phyloP scores from a whole-genome alignment of 2,797 vertebrate species.

The Melanotaenia boesemani region DNA sequence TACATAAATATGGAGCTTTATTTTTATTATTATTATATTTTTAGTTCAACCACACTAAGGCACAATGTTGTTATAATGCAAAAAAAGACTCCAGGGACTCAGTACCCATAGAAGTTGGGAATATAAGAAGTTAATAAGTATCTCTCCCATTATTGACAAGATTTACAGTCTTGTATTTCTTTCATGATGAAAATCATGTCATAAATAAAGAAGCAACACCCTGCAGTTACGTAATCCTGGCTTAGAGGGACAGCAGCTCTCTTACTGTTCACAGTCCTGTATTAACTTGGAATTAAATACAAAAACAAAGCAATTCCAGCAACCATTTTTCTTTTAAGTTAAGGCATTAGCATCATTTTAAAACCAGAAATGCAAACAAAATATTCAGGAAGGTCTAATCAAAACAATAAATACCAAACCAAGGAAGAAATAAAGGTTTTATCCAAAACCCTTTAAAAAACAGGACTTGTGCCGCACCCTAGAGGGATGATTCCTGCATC shows the following conservation, averaged over 20 bases:
- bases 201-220: conserved; percentile 23
- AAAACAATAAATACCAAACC: conserved; percentile 59
- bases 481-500: conserved; percentile 9
- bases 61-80: conserved; percentile 18
- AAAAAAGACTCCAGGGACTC: neutral
- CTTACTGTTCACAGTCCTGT: neutral
- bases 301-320: neutral
- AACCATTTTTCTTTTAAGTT: conserved; percentile 1
- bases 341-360: conserved; percentile 27
- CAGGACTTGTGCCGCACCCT: conserved; percentile 19
- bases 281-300: neutral
- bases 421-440: conserved; percentile 4
- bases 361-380: conserved; percentile 19
- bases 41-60: conserved; percentile 34
- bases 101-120: conserved; percentile 7
- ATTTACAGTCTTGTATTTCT: neutral
- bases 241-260: neutral
- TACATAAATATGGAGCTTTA: neutral
- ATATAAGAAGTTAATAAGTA: neutral
- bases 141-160: neutral
- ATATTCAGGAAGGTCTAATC: conserved; percentile 26
- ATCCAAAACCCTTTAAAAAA: conserved; percentile 15
- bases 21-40: neutral
- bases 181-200: conserved; percentile 3
- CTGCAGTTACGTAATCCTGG: conserved; percentile 1